Evolutionary conservation across 35 echinoderm and acorn worm genomes (phyloP).

Genomic region (Apostichopus parvimensis): DNA sequence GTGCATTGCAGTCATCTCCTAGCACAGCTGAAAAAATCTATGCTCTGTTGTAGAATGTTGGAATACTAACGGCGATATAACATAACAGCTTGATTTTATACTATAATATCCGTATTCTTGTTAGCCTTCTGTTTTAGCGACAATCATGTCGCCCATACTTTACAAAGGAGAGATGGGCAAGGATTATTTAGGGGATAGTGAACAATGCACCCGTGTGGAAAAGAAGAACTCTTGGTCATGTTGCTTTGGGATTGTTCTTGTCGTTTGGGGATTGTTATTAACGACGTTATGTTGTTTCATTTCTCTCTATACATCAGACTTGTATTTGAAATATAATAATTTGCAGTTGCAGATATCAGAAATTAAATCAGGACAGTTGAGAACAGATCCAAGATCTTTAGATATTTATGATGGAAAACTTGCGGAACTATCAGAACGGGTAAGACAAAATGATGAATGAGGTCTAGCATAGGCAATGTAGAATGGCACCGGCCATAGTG

Average conservation of each 20-base stretch:
- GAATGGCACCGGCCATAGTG: no score
- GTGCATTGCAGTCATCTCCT: no score
- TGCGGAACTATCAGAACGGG: not conserved
- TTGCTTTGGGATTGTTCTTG: constrained; percentile 8
- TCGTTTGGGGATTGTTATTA: constrained; percentile 4
- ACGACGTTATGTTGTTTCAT: constrained; percentile 18
- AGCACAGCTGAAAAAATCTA: no score
- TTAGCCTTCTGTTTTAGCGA: not conserved
- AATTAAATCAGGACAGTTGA: not conserved
- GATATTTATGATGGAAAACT: not conserved
- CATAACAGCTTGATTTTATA: not conserved
- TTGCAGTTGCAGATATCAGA: not conserved
- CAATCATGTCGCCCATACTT: not conserved
- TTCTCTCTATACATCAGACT: constrained; percentile 6
- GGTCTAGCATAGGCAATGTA: not conserved
- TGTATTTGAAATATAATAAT: not conserved
- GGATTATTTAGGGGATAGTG: not conserved
- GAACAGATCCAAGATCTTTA: not conserved
- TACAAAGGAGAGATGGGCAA: not conserved
- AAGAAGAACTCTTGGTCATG: not conserved
- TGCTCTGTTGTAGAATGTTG: not conserved
- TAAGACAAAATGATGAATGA: not conserved
- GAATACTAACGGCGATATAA: not conserved
- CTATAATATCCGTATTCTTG: not conserved
- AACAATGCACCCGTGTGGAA: not conserved